A percentile compares a stretch with the other conserved stretches of the same genome.
Evolutionary conservation across 2,888 invertebrate species (phyloP).

Genomic region (Anodontia alba): DNA sequence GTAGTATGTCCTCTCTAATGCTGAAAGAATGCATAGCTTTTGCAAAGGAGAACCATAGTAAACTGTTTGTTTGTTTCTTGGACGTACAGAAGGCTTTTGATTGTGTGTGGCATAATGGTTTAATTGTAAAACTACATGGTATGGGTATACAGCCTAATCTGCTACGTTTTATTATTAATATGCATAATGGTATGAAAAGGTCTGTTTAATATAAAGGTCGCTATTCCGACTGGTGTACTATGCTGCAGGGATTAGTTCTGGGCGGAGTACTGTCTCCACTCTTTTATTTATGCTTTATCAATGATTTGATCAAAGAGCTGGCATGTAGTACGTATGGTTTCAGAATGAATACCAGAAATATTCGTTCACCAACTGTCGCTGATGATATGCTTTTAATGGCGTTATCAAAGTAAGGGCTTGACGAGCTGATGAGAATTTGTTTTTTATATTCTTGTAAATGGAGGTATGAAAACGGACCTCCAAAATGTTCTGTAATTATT

Average conservation of each 20-base stretch:
- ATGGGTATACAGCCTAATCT: neutral
- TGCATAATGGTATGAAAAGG: neutral
- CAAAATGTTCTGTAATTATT: slow-evolving; percentile 25
- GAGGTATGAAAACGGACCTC: slow-evolving; percentile 28
- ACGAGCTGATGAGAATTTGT: slow-evolving; percentile 16
- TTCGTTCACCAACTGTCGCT: slow-evolving; percentile 22
- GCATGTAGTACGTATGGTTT: neutral
- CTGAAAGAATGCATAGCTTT: slow-evolving; percentile 27
- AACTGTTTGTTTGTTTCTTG: slow-evolving; percentile 30
- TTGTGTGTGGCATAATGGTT: slow-evolving; percentile 34
- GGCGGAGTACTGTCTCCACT: neutral
- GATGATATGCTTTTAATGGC: slow-evolving; percentile 31
- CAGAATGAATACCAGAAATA: neutral
- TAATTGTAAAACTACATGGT: slow-evolving; percentile 33
- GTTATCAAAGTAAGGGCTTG: slow-evolving; percentile 4
- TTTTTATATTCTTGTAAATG: slow-evolving; percentile 30
- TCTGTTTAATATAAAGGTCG: neutral
- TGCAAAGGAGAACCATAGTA: slow-evolving; percentile 25
- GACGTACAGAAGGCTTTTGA: slow-evolving; percentile 35
- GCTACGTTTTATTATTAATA: neutral
- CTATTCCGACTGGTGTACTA: neutral
- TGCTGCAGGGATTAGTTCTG: neutral
- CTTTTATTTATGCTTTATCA: neutral
- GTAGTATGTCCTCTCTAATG: too few relatives aligned
- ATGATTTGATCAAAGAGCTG: neutral